phyloP scores from a whole-genome alignment of 2,113 vertebrate genomes.

The Pyrgilauda ruficollis region DNA sequence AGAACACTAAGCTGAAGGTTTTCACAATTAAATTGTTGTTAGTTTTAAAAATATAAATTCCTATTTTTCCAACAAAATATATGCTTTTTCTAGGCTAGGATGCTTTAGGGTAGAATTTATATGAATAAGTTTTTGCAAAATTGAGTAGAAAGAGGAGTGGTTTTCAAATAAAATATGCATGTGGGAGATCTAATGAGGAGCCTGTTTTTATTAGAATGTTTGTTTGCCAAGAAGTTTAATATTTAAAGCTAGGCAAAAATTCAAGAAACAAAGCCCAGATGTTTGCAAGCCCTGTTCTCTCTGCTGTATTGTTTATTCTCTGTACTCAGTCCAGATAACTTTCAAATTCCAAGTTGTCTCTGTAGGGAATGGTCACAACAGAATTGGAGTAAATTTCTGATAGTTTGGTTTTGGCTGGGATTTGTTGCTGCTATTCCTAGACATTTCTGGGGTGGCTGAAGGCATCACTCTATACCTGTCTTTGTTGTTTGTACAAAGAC shows the following conservation, averaged over 20 bases:
- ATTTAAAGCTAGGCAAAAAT: background rate
- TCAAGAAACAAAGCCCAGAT: background rate
- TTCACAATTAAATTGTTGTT: background rate
- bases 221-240: background rate
- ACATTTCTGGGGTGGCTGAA: background rate
- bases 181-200: background rate
- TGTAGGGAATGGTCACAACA: background rate
- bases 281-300: background rate
- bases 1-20: background rate
- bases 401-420: background rate
- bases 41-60: background rate
- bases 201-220: background rate
- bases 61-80: background rate
- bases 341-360: background rate
- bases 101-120: background rate
- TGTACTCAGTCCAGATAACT: background rate
- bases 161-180: background rate
- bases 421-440: rapidly evolving
- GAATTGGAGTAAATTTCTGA: background rate
- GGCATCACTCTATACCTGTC: rapidly evolving
- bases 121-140: background rate
- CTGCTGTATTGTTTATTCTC: background rate
- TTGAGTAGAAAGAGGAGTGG: background rate
- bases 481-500: background rate
- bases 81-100: background rate